A percentile compares a stretch with the other conserved stretches of the same genome.
Evolutionary conservation across 2,888 invertebrate species (phyloP).

Genomic region (Tenthredo amoena): DNA sequence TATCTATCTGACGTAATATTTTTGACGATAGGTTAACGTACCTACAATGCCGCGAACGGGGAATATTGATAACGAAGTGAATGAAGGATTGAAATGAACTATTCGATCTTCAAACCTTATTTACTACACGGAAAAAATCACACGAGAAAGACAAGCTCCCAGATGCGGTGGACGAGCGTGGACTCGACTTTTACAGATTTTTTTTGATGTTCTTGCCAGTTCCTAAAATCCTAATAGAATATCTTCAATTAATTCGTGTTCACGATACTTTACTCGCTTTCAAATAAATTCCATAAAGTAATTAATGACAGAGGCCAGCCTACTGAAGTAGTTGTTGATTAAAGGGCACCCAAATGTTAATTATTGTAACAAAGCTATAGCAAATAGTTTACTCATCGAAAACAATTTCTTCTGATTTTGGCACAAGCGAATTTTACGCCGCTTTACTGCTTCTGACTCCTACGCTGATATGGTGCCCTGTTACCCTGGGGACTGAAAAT

Average conservation of each 20-base stretch:
- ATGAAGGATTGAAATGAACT: background rate
- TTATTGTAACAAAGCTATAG: background rate
- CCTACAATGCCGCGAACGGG: background rate
- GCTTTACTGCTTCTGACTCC: slow-evolving; percentile 55
- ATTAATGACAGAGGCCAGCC: slow-evolving; percentile 63
- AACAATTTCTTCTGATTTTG: slow-evolving; percentile 29
- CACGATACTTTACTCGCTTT: slow-evolving; percentile 74
- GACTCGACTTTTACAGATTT: background rate
- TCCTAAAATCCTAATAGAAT: slow-evolving; percentile 66
- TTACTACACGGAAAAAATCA: background rate
- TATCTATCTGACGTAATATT: too few relatives aligned
- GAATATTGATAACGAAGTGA: background rate
- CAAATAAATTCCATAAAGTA: slow-evolving; percentile 64
- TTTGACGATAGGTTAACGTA: background rate
- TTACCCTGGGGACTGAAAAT: slow-evolving; percentile 69
- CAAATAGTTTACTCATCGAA: background rate
- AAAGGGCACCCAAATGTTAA: background rate
- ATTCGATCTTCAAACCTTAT: background rate
- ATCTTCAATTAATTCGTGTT: slow-evolving; percentile 75
- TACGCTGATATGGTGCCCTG: slow-evolving; percentile 63
- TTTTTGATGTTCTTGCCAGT: slow-evolving; percentile 53
- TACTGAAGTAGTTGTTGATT: background rate
- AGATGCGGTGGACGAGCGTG: background rate
- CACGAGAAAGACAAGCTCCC: background rate
- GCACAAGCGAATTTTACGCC: slow-evolving; percentile 17